These are phyloP conservation scores for Mesodorylaimus sp. DNA, from an alignment of 2,888 invertebrate genomes.

Conservation along the genomic window DNA sequence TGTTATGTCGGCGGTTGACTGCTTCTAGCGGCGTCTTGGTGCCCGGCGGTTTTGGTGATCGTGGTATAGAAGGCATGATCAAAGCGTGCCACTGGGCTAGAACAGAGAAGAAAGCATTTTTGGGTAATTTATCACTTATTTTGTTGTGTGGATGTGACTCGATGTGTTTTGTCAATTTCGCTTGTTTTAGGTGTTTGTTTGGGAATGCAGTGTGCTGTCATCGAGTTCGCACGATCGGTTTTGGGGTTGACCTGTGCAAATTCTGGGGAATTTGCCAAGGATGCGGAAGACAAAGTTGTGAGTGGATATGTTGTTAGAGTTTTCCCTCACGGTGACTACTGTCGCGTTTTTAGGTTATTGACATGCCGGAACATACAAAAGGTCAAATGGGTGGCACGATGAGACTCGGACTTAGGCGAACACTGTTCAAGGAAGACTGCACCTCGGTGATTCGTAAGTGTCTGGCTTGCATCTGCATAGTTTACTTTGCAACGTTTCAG, in stretches of 20 bases:
- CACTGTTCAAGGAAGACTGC: slow-evolving; percentile 50
- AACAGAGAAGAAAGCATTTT: slow-evolving; percentile 64
- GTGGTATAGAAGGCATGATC: slow-evolving; percentile 90
- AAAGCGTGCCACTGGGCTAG: slow-evolving; percentile 81
- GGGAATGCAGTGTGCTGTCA: slow-evolving; percentile 88
- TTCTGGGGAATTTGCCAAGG: slow-evolving; percentile 60
- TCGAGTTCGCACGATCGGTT: slow-evolving; percentile 76
- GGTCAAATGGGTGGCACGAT: slow-evolving; percentile 74
- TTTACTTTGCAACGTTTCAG: not conserved
- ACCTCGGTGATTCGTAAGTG: slow-evolving; percentile 34
- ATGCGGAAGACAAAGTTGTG: slow-evolving; percentile 53
- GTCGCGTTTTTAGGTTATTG: slow-evolving; percentile 47
- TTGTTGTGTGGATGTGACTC: not conserved
- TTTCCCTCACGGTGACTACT: slow-evolving; percentile 10
- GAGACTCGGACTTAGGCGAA: slow-evolving; percentile 80
- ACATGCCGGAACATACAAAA: slow-evolving; percentile 94
- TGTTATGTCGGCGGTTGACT: slow-evolving; percentile 18
- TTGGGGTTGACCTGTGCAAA: slow-evolving; percentile 57
- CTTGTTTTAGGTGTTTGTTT: slow-evolving; percentile 55
- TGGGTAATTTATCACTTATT: slow-evolving; percentile 42
- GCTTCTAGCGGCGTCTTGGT: slow-evolving; percentile 64
- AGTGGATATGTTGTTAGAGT: slow-evolving; percentile 15
- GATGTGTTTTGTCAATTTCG: not conserved
- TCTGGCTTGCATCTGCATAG: not conserved
- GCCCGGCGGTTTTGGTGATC: slow-evolving; percentile 88